Conservation (phyloP, 2,113 vertebrate species). For the Toxostoma redivivum region DNA sequence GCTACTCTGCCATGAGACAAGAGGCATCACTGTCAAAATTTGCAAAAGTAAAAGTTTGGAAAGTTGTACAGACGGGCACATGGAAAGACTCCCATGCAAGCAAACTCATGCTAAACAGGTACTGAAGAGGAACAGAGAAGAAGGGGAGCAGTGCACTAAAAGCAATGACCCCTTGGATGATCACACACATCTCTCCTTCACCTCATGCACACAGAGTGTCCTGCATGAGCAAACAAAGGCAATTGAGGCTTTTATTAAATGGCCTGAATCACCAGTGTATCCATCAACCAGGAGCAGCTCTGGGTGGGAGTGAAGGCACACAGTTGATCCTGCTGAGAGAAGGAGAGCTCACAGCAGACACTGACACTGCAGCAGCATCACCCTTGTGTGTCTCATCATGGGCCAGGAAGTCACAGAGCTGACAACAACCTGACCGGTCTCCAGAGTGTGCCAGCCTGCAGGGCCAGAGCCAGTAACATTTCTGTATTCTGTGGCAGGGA, state of each 20-base stretch:
- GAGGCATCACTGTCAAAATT: not conserved
- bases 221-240: not conserved
- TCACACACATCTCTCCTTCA: not conserved
- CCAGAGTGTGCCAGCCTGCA: not conserved
- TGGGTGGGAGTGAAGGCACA: not conserved
- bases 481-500: not conserved
- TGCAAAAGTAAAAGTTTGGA: not conserved
- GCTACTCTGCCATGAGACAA: not conserved
- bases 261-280: not conserved
- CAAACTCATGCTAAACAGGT: not conserved
- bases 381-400: rapidly evolving
- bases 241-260: not conserved
- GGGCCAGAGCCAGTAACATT: not conserved
- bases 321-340: not conserved
- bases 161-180: not conserved
- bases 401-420: not conserved
- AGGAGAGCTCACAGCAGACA: not conserved
- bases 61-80: not conserved
- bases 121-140: not conserved
- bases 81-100: not conserved
- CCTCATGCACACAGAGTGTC: not conserved
- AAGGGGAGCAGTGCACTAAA: not conserved
- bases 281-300: not conserved
- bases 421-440: rapidly evolving
- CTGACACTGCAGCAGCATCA: not conserved